A percentile compares a stretch with the other conserved stretches of the same genome.
phyloP scores from a whole-genome alignment of 2,888 invertebrate species.

The Diarsia brunnea region DNA sequence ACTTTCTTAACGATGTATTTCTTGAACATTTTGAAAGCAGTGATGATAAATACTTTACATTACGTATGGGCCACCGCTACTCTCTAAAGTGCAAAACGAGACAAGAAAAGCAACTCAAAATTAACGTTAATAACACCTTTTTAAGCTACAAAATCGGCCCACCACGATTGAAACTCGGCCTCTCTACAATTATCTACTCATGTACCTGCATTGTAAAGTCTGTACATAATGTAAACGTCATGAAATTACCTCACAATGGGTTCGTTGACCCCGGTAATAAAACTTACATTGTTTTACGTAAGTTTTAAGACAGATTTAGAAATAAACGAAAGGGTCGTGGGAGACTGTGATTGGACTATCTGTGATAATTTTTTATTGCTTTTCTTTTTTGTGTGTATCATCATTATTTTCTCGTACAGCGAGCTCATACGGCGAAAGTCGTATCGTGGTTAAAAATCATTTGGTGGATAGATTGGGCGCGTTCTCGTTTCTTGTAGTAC shows the following conservation, averaged over 20 bases:
- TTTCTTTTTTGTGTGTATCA: not conserved
- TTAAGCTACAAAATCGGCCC: not conserved
- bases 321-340: constrained; percentile 33
- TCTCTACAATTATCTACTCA: constrained; percentile 37
- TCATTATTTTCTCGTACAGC: not conserved
- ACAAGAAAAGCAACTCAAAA: not conserved
- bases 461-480: not conserved
- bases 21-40: not conserved
- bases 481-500: not conserved
- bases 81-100: not conserved
- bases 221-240: constrained; percentile 40
- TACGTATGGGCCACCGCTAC: not conserved
- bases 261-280: constrained; percentile 46
- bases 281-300: constrained; percentile 53
- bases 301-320: constrained; percentile 23
- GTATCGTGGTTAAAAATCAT: not conserved
- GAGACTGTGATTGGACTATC: constrained; percentile 13
- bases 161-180: not conserved
- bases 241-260: constrained; percentile 48
- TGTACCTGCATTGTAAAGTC: constrained; percentile 27
- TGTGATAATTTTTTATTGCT: constrained; percentile 10
- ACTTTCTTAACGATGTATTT: not conserved
- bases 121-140: not conserved
- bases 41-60: not conserved
- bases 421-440: too few species aligned